These are phyloP conservation scores for Anoura caudifer DNA, from an alignment of 2,113 vertebrate species.

Conservation along the genomic window DNA sequence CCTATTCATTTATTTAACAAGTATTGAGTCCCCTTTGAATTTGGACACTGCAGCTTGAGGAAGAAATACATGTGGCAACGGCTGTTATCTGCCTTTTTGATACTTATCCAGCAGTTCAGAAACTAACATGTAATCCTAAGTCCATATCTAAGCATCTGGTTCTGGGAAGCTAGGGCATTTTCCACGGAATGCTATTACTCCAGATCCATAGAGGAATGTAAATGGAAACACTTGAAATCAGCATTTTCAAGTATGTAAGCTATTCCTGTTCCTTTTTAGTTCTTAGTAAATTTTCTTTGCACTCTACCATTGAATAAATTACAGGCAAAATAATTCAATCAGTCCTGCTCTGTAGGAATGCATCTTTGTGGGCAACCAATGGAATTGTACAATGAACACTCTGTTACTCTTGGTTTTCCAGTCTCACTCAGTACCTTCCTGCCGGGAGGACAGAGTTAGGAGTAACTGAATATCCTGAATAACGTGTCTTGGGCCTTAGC, in stretches of 20 bases:
- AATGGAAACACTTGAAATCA: neutral
- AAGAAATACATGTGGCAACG: neutral
- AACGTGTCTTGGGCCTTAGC: neutral
- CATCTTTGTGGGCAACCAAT: neutral
- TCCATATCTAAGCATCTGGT: neutral
- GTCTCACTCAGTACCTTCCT: neutral
- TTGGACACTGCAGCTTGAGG: neutral
- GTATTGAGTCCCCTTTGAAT: neutral
- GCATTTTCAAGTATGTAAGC: neutral
- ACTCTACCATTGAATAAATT: conserved; percentile 7
- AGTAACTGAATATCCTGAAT: neutral
- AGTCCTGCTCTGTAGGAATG: neutral
- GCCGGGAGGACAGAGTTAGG: neutral
- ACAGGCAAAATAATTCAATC: neutral
- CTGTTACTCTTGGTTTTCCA: neutral
- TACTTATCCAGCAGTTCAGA: neutral
- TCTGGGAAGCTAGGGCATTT: neutral
- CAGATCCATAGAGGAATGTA: neutral
- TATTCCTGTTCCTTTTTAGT: neutral
- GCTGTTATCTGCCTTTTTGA: neutral
- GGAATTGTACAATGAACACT: neutral
- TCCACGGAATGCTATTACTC: neutral
- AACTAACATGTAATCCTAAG: neutral
- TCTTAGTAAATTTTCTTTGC: neutral
- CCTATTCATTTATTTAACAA: neutral